Base-by-base conservation (phyloP, 2,888 invertebrate species). In the Stenotaenia linearis region DNA sequence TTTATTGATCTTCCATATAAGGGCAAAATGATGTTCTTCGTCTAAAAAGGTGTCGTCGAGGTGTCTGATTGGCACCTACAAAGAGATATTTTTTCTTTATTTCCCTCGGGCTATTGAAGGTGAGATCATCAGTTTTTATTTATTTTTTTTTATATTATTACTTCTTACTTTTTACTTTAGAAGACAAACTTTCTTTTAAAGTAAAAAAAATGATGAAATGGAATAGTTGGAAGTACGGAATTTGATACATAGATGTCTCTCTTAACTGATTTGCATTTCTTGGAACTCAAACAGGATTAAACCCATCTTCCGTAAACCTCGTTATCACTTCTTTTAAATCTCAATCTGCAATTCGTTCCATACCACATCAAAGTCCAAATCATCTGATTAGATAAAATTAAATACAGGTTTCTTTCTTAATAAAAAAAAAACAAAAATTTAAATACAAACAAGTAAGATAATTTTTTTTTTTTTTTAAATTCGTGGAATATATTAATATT, bases 61-160 rank as follows among this genome's bases (percentile, higher is more conserved):
- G 69, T 69, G 69, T 69, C 69, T 69, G 69, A 69, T 69, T 69
- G 69, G 69, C 69, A 69, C 69, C 69, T 69, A 69, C 69, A 69
- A 69, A 69, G 10, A 69, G 12, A 25, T 69, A 12, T 69, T 69
- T 69, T 69, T 69, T 28, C 69, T 69, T 10, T 69, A 28, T 10
- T 69, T 69, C 25, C 69, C 69, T 28, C 69, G 28, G 25, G 69
- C 69, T 28, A 28, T 15, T n/a, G 25, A 69, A 69, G 25, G 28
- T 61, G 25, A 69, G 15, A 69, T 69, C 69, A 69, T 69, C 69
- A 69, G 4, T 69, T 69, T 23, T 23, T 69, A 18, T 50, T 4
- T 0, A 50, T n/a, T 7, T 7, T 50, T 50, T 1, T 50, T 18
- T 50, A n/a, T 40, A 15, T 10, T 12, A 15, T 4, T 40, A n/a